Percentiles rank a stretch among this genome's conserved stretches.
phyloP scores from a whole-genome alignment of 2,888 invertebrate species.

The Acanthosepion esculentum region DNA sequence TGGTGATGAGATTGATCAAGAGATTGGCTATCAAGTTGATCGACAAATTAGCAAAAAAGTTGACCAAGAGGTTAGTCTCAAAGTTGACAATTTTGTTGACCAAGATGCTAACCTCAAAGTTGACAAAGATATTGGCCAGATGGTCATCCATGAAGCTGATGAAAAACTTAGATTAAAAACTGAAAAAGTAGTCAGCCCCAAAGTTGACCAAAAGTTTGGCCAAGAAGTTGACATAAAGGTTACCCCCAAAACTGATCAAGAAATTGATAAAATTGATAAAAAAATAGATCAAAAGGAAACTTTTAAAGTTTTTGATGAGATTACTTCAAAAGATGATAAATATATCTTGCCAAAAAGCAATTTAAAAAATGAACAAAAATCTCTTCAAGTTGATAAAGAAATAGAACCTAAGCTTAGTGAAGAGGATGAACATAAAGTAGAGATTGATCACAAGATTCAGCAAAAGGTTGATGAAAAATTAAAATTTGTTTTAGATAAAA shows the following conservation, averaged over 20 bases:
- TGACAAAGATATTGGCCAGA: conserved; percentile 35
- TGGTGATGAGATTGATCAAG: conserved; percentile 45
- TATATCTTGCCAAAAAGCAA: too few species aligned
- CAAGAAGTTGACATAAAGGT: conserved; percentile 45
- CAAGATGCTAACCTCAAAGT: conserved; percentile 34
- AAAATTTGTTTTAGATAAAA: too few species aligned
- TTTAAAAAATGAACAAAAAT: too few species aligned
- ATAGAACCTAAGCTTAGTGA: too few species aligned
- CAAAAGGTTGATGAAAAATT: too few species aligned
- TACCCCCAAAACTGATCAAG: conserved; percentile 45
- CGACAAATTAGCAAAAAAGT: conserved; percentile 24
- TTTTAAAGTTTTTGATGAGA: neutral
- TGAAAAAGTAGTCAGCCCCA: neutral
- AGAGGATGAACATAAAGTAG: too few species aligned
- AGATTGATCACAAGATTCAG: too few species aligned
- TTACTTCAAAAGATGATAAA: too few species aligned
- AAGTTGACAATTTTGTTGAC: conserved; percentile 33
- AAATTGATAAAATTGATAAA: neutral
- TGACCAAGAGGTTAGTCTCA: conserved; percentile 7
- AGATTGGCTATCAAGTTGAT: conserved; percentile 46
- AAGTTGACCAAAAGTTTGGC: conserved; percentile 34
- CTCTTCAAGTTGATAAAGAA: too few species aligned
- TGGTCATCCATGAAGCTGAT: conserved; percentile 42
- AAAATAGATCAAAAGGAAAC: neutral
- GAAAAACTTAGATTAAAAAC: conserved; percentile 3